Base-by-base conservation (phyloP, 1,140 invertebrate genomes). In the Brachionus manjavacas region DNA sequence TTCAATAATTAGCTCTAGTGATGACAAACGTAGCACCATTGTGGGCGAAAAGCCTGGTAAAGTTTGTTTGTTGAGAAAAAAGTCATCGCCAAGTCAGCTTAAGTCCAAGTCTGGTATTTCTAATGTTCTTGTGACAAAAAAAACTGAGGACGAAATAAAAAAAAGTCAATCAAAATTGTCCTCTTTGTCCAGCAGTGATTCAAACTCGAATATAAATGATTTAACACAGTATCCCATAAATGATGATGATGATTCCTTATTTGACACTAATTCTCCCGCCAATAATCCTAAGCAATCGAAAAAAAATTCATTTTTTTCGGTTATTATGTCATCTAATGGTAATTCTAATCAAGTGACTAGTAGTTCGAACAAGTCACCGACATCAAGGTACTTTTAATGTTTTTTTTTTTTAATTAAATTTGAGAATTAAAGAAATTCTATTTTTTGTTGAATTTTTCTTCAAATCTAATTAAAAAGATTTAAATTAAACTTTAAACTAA, bases 171-270 rank as follows among this genome's bases (percentile, higher is more conserved):
- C 68, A 16, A 41, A 39, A 39, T 72, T 72, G 35, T 72, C 68
- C 3, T 72, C 68, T 41, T 39, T 72, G 20, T 76, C 72, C 6
- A 76, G 43, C 14, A 76, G 41, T 76, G 43, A 49, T 35, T 76
- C 72, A 4, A 49, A 46, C 12, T 76, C 72, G 8, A 76, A 76
- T 52, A 25, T 76, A 9, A 49, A 76, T 28, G 72, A 76, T 49
- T 28, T 76, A 12, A 49, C 72, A 14, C 72, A 76, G 25, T 76
- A 76, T 76, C 72, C 72, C 16, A 52, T 76, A 12, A 76, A 76
- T 25, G 72, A 76, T 49, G 72, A 76, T 0, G 72, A 76, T 49
- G 72, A 76, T n/a, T 76, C 72, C 16, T 76, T 76, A 49, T 76
- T 76, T 49, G 72, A 76, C 3, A 25, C 3, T 49, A 23, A 39